These are phyloP conservation scores for Chymomyza costata DNA, from an alignment of 1,140 invertebrate genomes.

Conservation along the genomic window DNA sequence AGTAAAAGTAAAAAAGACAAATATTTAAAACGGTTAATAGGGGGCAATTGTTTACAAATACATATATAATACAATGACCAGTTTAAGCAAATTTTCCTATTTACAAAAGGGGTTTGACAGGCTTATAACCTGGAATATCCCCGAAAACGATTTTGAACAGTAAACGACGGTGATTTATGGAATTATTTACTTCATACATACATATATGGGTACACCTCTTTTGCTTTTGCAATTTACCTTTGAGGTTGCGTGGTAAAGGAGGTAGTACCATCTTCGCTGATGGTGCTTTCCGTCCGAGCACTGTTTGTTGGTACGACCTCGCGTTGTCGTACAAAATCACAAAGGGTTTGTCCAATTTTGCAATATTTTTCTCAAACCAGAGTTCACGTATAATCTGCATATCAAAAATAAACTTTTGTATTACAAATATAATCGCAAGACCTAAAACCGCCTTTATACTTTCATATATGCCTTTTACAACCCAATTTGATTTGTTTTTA, in stretches of 20 bases:
- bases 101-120: no score
- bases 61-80: no score
- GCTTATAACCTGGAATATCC: no score
- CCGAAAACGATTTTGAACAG: no score
- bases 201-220: no score
- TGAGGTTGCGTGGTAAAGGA: slow-evolving; percentile 71
- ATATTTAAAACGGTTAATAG: no score
- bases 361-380: slow-evolving; percentile 52
- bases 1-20: no score
- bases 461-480: slow-evolving; percentile 1
- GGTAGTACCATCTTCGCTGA: slow-evolving; percentile 72
- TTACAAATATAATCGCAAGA: background rate
- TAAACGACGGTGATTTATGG: no score
- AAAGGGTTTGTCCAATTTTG: slow-evolving; percentile 74
- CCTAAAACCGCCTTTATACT: background rate
- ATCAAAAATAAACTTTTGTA: no score
- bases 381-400: slow-evolving; percentile 46
- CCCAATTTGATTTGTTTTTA: slow-evolving; percentile 10
- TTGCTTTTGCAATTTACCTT: slow-evolving; percentile 47
- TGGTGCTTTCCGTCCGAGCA: slow-evolving; percentile 66
- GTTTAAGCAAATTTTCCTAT: no score
- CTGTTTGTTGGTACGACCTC: slow-evolving; percentile 68
- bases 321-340: slow-evolving; percentile 73
- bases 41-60: no score
- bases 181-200: no score